Percentiles rank a stretch among this genome's conserved stretches.
Evolutionary conservation across 2,797 vertebrate species (phyloP).

Genomic region (Pteronotus mesoamericanus): DNA sequence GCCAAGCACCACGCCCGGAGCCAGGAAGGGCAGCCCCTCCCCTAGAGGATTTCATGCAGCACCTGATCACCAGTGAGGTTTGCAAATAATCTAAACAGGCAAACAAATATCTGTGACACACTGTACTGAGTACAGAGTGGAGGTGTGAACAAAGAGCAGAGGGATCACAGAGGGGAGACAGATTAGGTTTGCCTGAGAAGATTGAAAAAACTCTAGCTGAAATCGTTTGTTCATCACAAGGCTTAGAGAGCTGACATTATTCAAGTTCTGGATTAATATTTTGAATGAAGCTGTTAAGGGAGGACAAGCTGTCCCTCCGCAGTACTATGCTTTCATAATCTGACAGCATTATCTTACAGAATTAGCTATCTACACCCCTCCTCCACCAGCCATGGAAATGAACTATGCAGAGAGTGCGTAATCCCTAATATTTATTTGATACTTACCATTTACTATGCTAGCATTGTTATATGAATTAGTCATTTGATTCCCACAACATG

Average conservation of each 20-base stretch:
- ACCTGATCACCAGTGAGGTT: not conserved
- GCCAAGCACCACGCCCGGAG: not conserved
- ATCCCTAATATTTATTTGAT: not conserved
- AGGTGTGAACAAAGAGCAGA: not conserved
- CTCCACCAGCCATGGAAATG: not conserved
- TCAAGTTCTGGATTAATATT: not conserved
- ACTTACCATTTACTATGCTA: too few relatives aligned
- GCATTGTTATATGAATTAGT: not conserved
- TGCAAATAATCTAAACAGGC: not conserved
- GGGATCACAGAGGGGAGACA: not conserved
- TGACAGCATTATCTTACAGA: conserved; percentile 10
- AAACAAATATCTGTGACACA: not conserved
- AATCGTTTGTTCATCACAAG: not conserved
- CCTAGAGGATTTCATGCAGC: not conserved
- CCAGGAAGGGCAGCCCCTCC: not conserved
- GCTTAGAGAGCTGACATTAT: not conserved
- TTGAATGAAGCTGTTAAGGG: not conserved
- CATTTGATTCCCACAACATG: not conserved
- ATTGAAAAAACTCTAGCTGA: not conserved
- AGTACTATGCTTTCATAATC: not conserved
- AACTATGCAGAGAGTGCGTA: not conserved
- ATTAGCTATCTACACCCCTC: not conserved
- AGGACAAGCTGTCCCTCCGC: not conserved
- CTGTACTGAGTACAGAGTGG: not conserved
- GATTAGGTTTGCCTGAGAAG: not conserved